Evolutionary conservation across 2,797 vertebrate genomes (phyloP).

Genomic region (Ptychobarbus kaznakovi): DNA sequence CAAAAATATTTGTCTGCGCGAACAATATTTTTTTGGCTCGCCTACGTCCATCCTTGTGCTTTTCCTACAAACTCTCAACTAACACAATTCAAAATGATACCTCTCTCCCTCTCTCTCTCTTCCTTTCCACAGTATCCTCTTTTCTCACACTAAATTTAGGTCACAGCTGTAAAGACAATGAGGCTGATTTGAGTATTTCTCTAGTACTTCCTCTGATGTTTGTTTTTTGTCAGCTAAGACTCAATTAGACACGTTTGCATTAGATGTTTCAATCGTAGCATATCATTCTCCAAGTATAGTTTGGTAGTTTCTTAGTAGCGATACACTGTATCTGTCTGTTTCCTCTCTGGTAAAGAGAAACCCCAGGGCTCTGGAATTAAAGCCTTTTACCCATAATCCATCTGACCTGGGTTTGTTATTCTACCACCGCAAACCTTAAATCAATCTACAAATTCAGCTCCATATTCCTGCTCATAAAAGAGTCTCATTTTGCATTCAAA

Average conservation of each 20-base stretch:
- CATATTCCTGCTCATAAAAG: slow-evolving; percentile 56
- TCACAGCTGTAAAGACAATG: slow-evolving; percentile 82
- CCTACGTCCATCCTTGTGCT: slow-evolving; percentile 24
- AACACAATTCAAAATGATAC: slow-evolving; percentile 50
- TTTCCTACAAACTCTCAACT: slow-evolving; percentile 49
- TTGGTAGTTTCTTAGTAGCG: slow-evolving; percentile 61
- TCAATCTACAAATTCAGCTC: slow-evolving; percentile 59
- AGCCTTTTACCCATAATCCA: slow-evolving; percentile 53
- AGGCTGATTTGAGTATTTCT: slow-evolving; percentile 80
- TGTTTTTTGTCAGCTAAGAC: slow-evolving; percentile 58
- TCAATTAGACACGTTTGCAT: slow-evolving; percentile 4
- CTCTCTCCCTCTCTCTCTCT: neutral
- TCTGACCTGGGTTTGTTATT: slow-evolving; percentile 51
- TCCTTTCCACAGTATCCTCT: slow-evolving; percentile 53
- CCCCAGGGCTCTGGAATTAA: slow-evolving; percentile 58
- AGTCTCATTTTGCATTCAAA: slow-evolving; percentile 38
- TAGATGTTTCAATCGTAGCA: slow-evolving; percentile 11
- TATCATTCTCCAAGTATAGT: neutral
- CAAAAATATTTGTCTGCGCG: neutral
- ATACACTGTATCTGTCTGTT: slow-evolving; percentile 25
- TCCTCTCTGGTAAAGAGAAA: slow-evolving; percentile 48
- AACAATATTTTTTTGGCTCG: neutral
- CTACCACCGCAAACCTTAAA: slow-evolving; percentile 58
- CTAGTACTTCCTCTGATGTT: slow-evolving; percentile 75
- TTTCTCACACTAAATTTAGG: slow-evolving; percentile 83